A percentile compares a stretch with the other conserved stretches of the same genome.
These are phyloP conservation scores for Tokudaia tokunoshimensis DNA, from an alignment of 2,797 vertebrate genomes.

Conservation along the genomic window DNA sequence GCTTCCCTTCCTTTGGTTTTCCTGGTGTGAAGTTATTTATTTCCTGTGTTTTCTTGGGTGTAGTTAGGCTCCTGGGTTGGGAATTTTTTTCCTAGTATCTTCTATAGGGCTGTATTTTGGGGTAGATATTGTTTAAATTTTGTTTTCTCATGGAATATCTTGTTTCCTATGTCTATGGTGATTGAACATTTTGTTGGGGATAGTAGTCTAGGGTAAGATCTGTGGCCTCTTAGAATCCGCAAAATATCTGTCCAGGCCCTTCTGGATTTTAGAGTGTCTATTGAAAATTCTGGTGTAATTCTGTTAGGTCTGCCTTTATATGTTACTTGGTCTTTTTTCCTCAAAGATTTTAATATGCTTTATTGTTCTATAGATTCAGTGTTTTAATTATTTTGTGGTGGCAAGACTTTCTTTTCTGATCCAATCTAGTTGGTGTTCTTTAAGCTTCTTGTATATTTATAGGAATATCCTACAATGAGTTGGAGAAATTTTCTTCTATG, in stretches of 20 bases:
- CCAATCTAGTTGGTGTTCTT: not conserved
- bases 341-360: not conserved
- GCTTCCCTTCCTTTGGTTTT: no score
- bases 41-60: not conserved
- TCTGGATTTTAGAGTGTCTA: not conserved
- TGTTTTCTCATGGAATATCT: not conserved
- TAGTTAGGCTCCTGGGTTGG: not conserved
- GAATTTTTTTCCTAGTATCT: not conserved
- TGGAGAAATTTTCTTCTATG: not conserved
- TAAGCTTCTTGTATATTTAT: not conserved
- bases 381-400: not conserved
- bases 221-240: not conserved
- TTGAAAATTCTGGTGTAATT: not conserved
- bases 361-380: not conserved
- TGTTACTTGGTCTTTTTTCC: not conserved
- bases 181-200: not conserved
- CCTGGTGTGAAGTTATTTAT: no score
- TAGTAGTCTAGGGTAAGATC: not conserved
- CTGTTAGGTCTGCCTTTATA: not conserved
- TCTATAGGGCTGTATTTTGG: not conserved
- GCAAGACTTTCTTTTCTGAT: not conserved
- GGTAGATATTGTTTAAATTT: not conserved
- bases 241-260: not conserved
- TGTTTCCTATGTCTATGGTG: not conserved
- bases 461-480: not conserved